Base-by-base conservation (phyloP, 1,140 invertebrate genomes). In the Lysiphlebus fabarum region DNA sequence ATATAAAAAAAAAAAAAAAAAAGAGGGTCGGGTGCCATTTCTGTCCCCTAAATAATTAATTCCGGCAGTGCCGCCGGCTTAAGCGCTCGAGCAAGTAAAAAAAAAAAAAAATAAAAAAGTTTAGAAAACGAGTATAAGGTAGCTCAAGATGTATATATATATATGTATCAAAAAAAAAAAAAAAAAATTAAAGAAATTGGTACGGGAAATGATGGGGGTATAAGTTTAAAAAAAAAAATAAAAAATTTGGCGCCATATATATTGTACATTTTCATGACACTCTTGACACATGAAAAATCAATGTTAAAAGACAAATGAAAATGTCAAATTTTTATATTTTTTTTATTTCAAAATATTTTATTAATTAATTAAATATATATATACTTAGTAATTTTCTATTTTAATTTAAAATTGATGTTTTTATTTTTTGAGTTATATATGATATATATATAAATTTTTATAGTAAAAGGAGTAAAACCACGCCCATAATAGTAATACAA, bases 1-100 rank as follows among this genome's bases (percentile, higher is more conserved):
- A 49, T 47, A n/a, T n/a, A n/a, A n/a, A n/a, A n/a, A n/a, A n/a
- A n/a, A 49, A 62, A 43, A 62, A 55, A 63, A 58, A 55, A 63
- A 56, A 64, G 66, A 65, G 64, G 53, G 63, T 61, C 17, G 66
- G 67, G 69, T 70, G 74, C 74, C 73, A 77, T 77, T 77, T 77
- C 73, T 75, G 70, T 76, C 75, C 73, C 75, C 74, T 77, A 77
- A 75, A 77, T 77, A 77, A 76, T 77, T 77, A 77, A 77, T 76
- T 76, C 74, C 73, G 70, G 70, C 71, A 75, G 70, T 67, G 69
- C 70, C 72, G 71, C 63, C 69, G 70, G 71, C 73, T 75, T 74
- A 72, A 75, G 68, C 68, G 72, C 69, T 66, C 62, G 64, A 65
- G 56, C 44, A 51, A 62, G 60, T 26, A 26, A 26, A 41, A 47